Percentiles rank a stretch among this genome's conserved stretches.
Conservation (phyloP, 2,888 invertebrate species). For the Agonum fuliginosum region DNA sequence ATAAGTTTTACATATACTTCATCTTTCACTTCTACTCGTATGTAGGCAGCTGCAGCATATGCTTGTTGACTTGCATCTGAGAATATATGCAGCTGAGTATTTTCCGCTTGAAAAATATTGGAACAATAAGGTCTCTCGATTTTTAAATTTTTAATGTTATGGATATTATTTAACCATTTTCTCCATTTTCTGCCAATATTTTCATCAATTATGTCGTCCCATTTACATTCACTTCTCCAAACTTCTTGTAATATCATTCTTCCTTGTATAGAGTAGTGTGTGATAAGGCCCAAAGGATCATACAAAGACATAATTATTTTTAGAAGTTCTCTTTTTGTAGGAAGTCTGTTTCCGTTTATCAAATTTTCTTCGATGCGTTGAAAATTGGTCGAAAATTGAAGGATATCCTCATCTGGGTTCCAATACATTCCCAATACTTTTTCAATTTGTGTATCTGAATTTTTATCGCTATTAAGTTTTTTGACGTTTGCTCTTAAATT, state of each 20-base stretch:
- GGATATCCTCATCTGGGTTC: slow-evolving; percentile 31
- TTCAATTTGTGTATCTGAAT: slow-evolving; percentile 17
- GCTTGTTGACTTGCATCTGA: slow-evolving; percentile 62
- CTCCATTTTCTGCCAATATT: slow-evolving; percentile 61
- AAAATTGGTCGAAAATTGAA: slow-evolving; percentile 29
- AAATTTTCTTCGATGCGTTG: slow-evolving; percentile 54
- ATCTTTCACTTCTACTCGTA: slow-evolving; percentile 56
- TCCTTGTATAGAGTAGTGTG: slow-evolving; percentile 60
- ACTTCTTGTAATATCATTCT: slow-evolving; percentile 61
- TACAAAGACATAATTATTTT: slow-evolving; percentile 58
- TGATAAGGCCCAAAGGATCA: slow-evolving; percentile 58
- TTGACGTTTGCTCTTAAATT: neutral
- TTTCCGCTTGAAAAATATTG: neutral
- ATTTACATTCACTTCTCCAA: slow-evolving; percentile 50
- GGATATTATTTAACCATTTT: slow-evolving; percentile 62
- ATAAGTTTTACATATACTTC: slow-evolving; percentile 56
- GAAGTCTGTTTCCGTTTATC: slow-evolving; percentile 37
- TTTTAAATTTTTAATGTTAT: slow-evolving; percentile 59
- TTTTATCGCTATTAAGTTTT: slow-evolving; percentile 11
- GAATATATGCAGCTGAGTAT: slow-evolving; percentile 50
- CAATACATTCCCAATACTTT: slow-evolving; percentile 58
- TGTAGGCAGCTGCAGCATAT: slow-evolving; percentile 63
- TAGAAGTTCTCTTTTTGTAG: slow-evolving; percentile 60
- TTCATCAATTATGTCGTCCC: slow-evolving; percentile 61
- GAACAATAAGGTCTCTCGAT: slow-evolving; percentile 62